Base-by-base conservation (phyloP, 2,797 vertebrate genomes). In the Hozukius guyotensis region DNA sequence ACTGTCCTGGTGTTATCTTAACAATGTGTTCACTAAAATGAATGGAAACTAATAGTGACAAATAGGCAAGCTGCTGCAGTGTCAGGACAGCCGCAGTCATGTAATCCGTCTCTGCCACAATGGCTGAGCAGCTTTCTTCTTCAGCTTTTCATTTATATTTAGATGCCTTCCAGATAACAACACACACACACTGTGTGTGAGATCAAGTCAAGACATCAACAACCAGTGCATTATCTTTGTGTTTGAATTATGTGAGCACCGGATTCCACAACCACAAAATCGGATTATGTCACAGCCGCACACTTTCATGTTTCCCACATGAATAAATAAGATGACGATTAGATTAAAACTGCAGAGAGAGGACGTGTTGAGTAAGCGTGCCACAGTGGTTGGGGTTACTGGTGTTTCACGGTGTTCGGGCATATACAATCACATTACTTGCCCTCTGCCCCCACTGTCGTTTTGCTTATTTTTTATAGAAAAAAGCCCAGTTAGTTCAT, bases 31-130 rank as follows among this genome's bases (percentile, higher is more conserved):
- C 69, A 72, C 65, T 27, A 22, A 68, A 77, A 80, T 83, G 38
- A 87, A 81, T 87, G 81, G 72, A 83, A 87, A 88, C 72, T 80
- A 83, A 88, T 69, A 53, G 74, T 87, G 90, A 86, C 86, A 90
- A 84, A 87, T 78, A 62, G 20, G 49, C 49, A 20, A n/a, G 69
- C 69, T 34, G 59, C 72, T 61, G 53, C 76, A 55, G 75, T 38
- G 56, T 77, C 78, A 55, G 52, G 67, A 68, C 57, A 55, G n/a
- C 55, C 65, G 18, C 72, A 72, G 56, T 63, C 60, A 52, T 25
- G 31, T 27, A 69, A 71, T 90, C 64, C 0, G 31, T 90, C 84
- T 84, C 67, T 67, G 73, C 60, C 60, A 81, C 61, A 55, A 11
- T 6, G 46, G 64, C 46, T 27, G 46, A 79, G 22, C 34, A n/a